These are phyloP conservation scores for Zophobas morio DNA, from an alignment of 1,140 invertebrate species.

Conservation along the genomic window DNA sequence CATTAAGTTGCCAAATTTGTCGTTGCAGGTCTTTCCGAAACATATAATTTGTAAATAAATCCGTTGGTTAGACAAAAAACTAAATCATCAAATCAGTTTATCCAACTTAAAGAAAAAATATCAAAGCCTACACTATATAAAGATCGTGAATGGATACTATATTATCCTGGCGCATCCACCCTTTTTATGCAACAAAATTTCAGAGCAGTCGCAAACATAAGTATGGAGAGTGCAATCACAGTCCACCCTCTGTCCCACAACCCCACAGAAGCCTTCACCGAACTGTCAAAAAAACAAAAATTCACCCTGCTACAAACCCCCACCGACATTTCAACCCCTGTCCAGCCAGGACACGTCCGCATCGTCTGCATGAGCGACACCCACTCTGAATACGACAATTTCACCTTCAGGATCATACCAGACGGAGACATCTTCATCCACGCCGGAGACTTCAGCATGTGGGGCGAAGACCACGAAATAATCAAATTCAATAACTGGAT, in stretches of 20 bases:
- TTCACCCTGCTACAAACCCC: slow-evolving; percentile 77
- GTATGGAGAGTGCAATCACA: slow-evolving; percentile 30
- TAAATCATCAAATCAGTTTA: too few species aligned
- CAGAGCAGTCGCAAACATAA: not conserved
- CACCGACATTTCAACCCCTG: slow-evolving; percentile 62
- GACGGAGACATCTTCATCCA: slow-evolving; percentile 90
- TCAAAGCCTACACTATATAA: too few species aligned
- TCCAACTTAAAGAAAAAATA: too few species aligned
- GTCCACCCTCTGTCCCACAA: slow-evolving; percentile 77
- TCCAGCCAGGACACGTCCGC: slow-evolving; percentile 74
- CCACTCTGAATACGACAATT: slow-evolving; percentile 81
- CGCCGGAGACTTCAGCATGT: slow-evolving; percentile 90
- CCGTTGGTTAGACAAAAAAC: too few species aligned
- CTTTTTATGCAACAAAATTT: too few species aligned
- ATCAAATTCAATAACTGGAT: slow-evolving; percentile 87
- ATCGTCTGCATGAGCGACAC: slow-evolving; percentile 93
- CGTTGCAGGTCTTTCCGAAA: too few species aligned
- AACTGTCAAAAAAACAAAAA: slow-evolving; percentile 76
- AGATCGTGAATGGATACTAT: too few species aligned
- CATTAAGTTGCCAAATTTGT: too few species aligned
- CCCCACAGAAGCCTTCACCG: slow-evolving; percentile 79
- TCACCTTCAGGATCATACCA: slow-evolving; percentile 79
- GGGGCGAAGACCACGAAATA: slow-evolving; percentile 83
- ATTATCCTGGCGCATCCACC: too few species aligned
- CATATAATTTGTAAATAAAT: too few species aligned